phyloP scores from a whole-genome alignment of 2,888 invertebrate genomes.

The Muscina levida region DNA sequence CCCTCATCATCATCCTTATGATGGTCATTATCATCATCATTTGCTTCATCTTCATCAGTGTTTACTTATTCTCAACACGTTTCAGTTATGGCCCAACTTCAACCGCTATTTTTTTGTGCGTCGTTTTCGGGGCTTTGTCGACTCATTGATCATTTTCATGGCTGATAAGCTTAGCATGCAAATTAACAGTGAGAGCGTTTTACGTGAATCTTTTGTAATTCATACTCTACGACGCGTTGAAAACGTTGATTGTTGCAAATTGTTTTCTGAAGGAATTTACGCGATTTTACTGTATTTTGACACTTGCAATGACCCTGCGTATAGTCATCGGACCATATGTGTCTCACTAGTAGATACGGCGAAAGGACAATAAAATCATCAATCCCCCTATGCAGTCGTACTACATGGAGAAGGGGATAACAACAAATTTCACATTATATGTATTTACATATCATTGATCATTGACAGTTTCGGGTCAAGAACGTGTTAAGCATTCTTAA shows the following conservation, averaged over 20 bases:
- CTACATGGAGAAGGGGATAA: constrained; percentile 39
- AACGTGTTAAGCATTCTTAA: constrained; percentile 58
- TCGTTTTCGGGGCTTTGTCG: constrained; percentile 19
- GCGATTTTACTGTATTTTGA: constrained; percentile 61
- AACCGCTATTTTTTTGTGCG: constrained; percentile 37
- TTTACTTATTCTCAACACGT: neutral
- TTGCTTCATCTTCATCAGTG: no score
- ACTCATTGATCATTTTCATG: constrained; percentile 52
- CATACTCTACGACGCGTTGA: constrained; percentile 15
- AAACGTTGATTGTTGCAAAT: constrained; percentile 31
- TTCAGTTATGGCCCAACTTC: constrained; percentile 19
- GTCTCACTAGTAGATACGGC: neutral
- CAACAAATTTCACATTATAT: constrained; percentile 37
- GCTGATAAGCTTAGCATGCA: constrained; percentile 56
- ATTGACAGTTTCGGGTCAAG: constrained; percentile 63
- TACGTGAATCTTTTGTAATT: neutral
- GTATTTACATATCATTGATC: constrained; percentile 52
- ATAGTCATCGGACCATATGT: constrained; percentile 49
- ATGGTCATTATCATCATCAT: neutral
- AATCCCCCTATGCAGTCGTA: neutral
- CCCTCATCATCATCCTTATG: constrained; percentile 5
- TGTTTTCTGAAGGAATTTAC: constrained; percentile 30
- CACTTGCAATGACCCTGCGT: constrained; percentile 53
- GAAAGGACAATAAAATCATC: neutral
- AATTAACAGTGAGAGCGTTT: constrained; percentile 45